Evolutionary conservation across 2,888 invertebrate species (phyloP).

Genomic region (Hesperia comma): DNA sequence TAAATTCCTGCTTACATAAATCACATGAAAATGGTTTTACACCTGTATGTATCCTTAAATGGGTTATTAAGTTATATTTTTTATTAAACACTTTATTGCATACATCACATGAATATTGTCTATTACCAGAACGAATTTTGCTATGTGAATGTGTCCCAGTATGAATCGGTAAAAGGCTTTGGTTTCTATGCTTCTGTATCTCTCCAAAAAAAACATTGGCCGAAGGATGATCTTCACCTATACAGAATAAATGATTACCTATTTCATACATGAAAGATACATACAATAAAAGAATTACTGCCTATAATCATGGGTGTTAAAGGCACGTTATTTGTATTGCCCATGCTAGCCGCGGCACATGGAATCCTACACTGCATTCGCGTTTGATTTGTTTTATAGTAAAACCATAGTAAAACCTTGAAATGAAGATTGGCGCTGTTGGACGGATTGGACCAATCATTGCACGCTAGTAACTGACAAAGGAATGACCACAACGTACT

Average conservation of each 20-base stretch:
- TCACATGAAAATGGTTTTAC: constrained; percentile 7
- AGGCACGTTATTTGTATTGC: too few relatives aligned
- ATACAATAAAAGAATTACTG: too few relatives aligned
- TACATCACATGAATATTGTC: background rate
- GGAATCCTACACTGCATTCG: too few relatives aligned
- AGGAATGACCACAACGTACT: too few relatives aligned
- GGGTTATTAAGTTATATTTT: background rate
- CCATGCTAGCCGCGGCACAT: too few relatives aligned
- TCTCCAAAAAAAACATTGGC: constrained; percentile 2
- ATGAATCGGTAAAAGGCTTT: background rate
- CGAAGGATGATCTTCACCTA: background rate
- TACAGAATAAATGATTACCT: background rate
- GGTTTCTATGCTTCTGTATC: background rate
- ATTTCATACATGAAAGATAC: background rate
- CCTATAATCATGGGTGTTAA: too few relatives aligned
- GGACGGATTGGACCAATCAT: too few relatives aligned
- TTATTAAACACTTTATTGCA: background rate
- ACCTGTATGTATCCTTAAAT: background rate
- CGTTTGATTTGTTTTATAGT: too few relatives aligned
- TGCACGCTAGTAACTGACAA: too few relatives aligned
- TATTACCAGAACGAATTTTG: background rate
- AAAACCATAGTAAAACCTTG: too few relatives aligned
- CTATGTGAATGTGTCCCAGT: background rate
- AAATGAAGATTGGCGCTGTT: too few relatives aligned
- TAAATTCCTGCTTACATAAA: background rate